Evolutionary conservation across 2,888 invertebrate species (phyloP).

Genomic region (Trimorus sp.): DNA sequence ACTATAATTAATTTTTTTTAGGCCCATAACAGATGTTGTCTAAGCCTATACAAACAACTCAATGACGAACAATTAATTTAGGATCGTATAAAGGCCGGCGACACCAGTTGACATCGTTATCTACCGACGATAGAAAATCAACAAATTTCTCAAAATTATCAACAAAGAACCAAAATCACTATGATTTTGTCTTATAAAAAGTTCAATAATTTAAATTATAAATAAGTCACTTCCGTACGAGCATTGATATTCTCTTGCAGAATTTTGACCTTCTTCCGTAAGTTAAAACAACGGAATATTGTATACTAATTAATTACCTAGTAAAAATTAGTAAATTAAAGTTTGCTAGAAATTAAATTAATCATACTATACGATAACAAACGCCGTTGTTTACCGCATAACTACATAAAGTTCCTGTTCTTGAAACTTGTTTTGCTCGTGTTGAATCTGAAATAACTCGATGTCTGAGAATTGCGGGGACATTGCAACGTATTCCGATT

Average conservation of each 20-base stretch:
- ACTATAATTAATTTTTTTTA: too few species aligned
- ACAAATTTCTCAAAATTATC: constrained; percentile 16
- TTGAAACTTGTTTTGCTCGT: constrained; percentile 64
- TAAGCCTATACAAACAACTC: not conserved
- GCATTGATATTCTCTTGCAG: too few species aligned
- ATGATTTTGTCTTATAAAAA: constrained; percentile 3
- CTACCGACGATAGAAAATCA: constrained; percentile 1
- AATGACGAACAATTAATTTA: too few species aligned
- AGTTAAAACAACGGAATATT: not conserved
- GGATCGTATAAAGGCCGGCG: not conserved
- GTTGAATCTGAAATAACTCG: constrained; percentile 68
- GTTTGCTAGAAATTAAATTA: constrained; percentile 18
- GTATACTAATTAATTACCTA: not conserved
- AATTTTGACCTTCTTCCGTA: not conserved
- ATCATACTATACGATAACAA: not conserved
- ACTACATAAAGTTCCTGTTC: constrained; percentile 78
- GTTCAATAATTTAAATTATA: not conserved
- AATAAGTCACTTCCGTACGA: too few species aligned
- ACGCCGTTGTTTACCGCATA: constrained; percentile 72
- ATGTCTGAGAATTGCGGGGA: constrained; percentile 77
- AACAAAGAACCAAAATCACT: constrained; percentile 5
- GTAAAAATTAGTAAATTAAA: constrained; percentile 10
- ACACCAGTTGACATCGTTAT: not conserved
- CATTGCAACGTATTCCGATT: constrained; percentile 79
- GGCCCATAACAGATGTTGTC: not conserved